Percentiles rank a stretch among this genome's conserved stretches.
Conservation (phyloP, 2,113 vertebrate species). For the Delphinapterus leucas region DNA sequence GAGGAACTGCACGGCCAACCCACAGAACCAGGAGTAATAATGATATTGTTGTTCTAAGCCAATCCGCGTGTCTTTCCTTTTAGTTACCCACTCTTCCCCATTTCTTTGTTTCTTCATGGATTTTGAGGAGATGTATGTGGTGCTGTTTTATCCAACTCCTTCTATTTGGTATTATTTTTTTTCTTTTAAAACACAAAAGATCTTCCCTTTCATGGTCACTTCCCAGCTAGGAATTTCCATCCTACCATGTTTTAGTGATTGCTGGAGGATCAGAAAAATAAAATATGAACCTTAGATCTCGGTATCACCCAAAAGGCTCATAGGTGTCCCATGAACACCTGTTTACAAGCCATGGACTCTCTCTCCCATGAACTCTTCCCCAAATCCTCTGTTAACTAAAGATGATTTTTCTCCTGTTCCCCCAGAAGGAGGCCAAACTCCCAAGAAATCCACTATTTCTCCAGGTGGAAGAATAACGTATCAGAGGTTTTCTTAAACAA, state of each 20-base stretch:
- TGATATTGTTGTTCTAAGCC: accelerated
- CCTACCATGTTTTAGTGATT: not conserved
- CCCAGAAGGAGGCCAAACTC: not conserved
- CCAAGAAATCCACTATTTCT: not conserved
- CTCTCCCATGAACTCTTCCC: accelerated
- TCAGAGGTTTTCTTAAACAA: not conserved
- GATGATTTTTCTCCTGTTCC: not conserved
- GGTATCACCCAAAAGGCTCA: not conserved
- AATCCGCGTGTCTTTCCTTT: not conserved
- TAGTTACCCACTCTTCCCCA: not conserved
- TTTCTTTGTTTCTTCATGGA: not conserved
- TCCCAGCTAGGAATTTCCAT: not conserved
- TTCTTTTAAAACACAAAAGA: not conserved
- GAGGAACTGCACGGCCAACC: accelerated
- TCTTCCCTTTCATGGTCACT: not conserved
- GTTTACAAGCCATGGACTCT: not conserved
- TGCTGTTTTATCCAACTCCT: not conserved
- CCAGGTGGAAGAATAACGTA: not conserved
- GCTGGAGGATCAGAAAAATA: not conserved
- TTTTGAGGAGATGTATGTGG: too few species aligned
- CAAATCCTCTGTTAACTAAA: not conserved
- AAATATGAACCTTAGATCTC: not conserved
- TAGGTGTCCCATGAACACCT: not conserved
- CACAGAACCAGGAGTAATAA: not conserved
- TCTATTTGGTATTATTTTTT: not conserved